Evolutionary conservation across 2,888 invertebrate genomes (phyloP), one percentile per base, ranked within the genome.

Genomic region (Molanna angustata): DNA sequence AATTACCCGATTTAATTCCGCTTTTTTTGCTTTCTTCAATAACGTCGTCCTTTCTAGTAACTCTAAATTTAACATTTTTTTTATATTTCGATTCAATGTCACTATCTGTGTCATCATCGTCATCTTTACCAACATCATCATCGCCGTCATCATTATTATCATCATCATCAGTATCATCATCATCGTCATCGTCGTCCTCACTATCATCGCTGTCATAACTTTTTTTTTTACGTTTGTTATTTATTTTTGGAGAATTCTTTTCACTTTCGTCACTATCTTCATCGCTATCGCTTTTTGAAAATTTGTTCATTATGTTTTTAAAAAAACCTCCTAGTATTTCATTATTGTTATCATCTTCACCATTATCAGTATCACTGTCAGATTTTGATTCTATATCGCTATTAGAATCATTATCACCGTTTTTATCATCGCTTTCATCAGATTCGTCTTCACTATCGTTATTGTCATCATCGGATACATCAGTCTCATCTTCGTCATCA

Each of bases 391-490:
- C n/a, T n/a, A n/a, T n/a, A 21, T 58, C 59, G 18, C 60, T 59
- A 16, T 61, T 60, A 2, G 51, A 43, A 18, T 58, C 58, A 32
- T 49, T 43, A 4, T 37, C 49, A 39, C 33, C 32, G 44, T 50
- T 51, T 32, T 46, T 32, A 22, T 54, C 50, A 44, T 52, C 58
- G 3, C 58, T 52, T 14, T 59, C 61, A 39, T 54, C 61, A 20
- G 58, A 58, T 18, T 59, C 60, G 31, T 62, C 62, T 20, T 65
- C 64, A 37, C 58, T 57, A 13, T 63, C 62, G 4, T 63, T 61
- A 3, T 65, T 62, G 1, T 64, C 52, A 14, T 62, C 61, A 35
- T 57, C 57, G 21, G 55, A 58, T 14, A 55, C 58, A 20, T 61
- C 60, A 17, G 58, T 57, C 4, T 57, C 48, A 9, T 49, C 50